A percentile compares a stretch with the other conserved stretches of the same genome.
phyloP scores from a whole-genome alignment of 2,113 vertebrate genomes.

The Tachycineta bicolor region DNA sequence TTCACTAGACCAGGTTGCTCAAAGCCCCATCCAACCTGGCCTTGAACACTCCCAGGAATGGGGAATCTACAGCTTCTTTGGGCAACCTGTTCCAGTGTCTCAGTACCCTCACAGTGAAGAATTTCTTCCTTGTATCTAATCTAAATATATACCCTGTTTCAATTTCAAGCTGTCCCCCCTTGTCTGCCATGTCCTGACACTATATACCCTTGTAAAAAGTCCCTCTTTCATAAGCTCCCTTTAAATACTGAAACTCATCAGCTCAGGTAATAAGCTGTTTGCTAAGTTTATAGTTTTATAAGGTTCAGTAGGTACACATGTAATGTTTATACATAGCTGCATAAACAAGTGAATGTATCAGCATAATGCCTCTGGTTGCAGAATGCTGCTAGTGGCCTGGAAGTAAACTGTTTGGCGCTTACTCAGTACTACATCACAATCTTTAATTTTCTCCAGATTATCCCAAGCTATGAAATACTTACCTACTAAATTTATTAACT shows the following conservation, averaged over 20 bases:
- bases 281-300: neutral
- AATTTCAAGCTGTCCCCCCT: neutral
- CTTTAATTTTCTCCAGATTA: neutral
- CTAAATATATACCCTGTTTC: neutral
- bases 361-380: neutral
- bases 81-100: neutral
- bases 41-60: neutral
- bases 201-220: neutral
- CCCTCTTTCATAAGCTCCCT: neutral
- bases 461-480: neutral
- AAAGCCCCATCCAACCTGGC: neutral
- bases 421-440: neutral
- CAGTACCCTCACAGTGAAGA: neutral
- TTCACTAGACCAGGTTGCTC: neutral
- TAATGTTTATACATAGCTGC: neutral
- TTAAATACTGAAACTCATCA: neutral
- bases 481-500: neutral
- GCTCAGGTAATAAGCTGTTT: neutral
- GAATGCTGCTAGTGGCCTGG: neutral
- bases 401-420: neutral
- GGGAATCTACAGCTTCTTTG: neutral
- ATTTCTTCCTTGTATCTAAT: neutral
- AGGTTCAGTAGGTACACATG: neutral
- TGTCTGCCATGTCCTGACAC: neutral
- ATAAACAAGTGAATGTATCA: neutral